These are phyloP conservation scores for Gibbula magus DNA, from an alignment of 2,888 invertebrate genomes.

Conservation along the genomic window DNA sequence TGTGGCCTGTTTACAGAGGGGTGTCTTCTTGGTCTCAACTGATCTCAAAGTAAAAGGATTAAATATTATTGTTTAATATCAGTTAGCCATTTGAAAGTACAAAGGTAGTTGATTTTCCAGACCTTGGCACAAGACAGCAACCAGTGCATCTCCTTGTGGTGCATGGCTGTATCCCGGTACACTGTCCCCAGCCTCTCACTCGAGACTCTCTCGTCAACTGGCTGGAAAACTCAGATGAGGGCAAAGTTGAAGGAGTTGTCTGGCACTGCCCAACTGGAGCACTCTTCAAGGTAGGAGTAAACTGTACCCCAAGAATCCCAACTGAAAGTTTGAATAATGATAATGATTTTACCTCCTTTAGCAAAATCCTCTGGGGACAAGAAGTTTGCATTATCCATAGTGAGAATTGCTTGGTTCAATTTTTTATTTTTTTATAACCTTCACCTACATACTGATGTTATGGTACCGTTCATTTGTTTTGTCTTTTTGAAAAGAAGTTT, in stretches of 20 bases:
- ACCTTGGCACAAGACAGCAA: slow-evolving; percentile 65
- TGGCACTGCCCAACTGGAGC: slow-evolving; percentile 70
- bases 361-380: no score
- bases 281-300: slow-evolving; percentile 71
- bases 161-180: slow-evolving; percentile 64
- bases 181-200: slow-evolving; percentile 46
- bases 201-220: slow-evolving; percentile 54
- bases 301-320: no score
- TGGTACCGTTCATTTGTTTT: no score
- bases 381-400: no score
- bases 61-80: slow-evolving; percentile 68
- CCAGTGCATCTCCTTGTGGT: slow-evolving; percentile 71
- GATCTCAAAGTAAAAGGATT: slow-evolving; percentile 67
- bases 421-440: no score
- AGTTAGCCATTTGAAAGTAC: slow-evolving; percentile 53
- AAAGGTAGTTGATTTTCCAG: slow-evolving; percentile 64
- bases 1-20: no score
- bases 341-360: no score
- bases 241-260: slow-evolving; percentile 71
- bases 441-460: no score
- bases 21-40: no score
- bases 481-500: no score
- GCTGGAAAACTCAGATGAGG: slow-evolving; percentile 48
- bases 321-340: neutral
- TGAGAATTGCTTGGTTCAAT: no score